Evolutionary conservation across 2,797 vertebrate genomes (phyloP).

Genomic region (Dryobates pubescens): DNA sequence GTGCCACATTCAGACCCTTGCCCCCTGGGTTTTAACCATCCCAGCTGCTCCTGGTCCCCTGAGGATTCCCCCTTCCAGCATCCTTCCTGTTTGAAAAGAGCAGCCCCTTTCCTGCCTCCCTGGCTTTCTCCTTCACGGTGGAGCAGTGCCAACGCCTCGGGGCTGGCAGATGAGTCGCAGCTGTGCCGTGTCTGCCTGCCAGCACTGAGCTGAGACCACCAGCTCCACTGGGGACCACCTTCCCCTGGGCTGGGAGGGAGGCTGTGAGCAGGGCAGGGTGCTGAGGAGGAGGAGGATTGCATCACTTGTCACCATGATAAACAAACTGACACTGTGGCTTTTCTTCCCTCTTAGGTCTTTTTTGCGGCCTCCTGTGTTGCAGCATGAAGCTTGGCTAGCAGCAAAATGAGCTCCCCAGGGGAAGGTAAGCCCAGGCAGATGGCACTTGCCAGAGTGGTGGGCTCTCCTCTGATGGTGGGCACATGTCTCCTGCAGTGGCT

Average conservation of each 20-base stretch:
- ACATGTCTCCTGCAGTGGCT: neutral
- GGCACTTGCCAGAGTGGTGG: neutral
- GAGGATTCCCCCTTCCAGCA: neutral
- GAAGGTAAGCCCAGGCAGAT: slow-evolving; percentile 12
- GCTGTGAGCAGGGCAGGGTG: neutral
- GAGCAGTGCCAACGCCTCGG: neutral
- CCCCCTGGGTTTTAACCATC: neutral
- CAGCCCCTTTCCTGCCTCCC: neutral
- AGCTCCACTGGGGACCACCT: neutral
- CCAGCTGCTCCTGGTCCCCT: neutral
- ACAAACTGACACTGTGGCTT: neutral
- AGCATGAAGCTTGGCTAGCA: neutral
- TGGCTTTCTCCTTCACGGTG: rapidly evolving
- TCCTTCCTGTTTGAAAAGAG: neutral
- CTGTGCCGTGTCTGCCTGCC: neutral
- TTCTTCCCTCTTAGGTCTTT: slow-evolving; percentile 22
- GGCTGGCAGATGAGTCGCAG: rapidly evolving
- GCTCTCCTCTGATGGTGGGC: neutral
- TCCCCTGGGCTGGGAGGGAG: neutral
- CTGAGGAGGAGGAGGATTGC: neutral
- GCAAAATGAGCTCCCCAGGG: neutral
- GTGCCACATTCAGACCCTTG: rapidly evolving
- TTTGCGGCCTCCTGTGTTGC: neutral
- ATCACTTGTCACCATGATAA: rapidly evolving
- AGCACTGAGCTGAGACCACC: rapidly evolving